phyloP scores from a whole-genome alignment of 1,140 invertebrate species.

The Trypoxylus dichotomus region DNA sequence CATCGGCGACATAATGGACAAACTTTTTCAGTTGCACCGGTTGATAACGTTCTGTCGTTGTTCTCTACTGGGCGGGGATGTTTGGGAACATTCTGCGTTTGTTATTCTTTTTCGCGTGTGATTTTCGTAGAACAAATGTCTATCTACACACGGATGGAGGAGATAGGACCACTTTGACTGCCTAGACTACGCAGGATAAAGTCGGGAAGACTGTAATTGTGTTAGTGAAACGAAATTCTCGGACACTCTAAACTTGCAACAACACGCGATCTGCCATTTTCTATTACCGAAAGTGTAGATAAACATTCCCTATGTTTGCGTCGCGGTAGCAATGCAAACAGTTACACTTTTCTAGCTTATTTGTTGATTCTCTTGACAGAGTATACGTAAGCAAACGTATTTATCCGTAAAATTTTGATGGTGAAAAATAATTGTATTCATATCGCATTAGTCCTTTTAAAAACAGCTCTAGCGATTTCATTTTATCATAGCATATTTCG shows the following conservation, averaged over 20 bases:
- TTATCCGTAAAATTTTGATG: too few relatives aligned
- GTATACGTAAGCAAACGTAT: neutral
- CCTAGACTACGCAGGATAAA: constrained; percentile 21
- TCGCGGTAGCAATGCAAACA: constrained; percentile 47
- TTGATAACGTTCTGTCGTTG: neutral
- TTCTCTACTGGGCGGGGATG: neutral
- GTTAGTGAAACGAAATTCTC: constrained; percentile 36
- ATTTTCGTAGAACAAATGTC: constrained; percentile 8
- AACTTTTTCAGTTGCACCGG: neutral
- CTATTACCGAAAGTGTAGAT: constrained; percentile 49
- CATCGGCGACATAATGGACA: constrained; percentile 1
- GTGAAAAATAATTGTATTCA: too few relatives aligned
- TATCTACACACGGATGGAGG: neutral
- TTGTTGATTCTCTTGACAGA: constrained; percentile 9
- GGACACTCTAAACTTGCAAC: constrained; percentile 40
- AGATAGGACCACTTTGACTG: constrained; percentile 21
- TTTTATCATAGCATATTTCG: too few relatives aligned
- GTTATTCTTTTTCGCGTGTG: constrained; percentile 19
- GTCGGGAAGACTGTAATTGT: constrained; percentile 32
- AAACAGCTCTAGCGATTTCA: too few relatives aligned
- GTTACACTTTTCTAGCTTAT: constrained; percentile 30
- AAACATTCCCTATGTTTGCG: constrained; percentile 45
- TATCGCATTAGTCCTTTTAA: too few relatives aligned
- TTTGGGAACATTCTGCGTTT: neutral
- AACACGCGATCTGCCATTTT: constrained; percentile 45